phyloP scores from a whole-genome alignment of 92 coral and sea anemone genomes.

The Ricordea florida region DNA sequence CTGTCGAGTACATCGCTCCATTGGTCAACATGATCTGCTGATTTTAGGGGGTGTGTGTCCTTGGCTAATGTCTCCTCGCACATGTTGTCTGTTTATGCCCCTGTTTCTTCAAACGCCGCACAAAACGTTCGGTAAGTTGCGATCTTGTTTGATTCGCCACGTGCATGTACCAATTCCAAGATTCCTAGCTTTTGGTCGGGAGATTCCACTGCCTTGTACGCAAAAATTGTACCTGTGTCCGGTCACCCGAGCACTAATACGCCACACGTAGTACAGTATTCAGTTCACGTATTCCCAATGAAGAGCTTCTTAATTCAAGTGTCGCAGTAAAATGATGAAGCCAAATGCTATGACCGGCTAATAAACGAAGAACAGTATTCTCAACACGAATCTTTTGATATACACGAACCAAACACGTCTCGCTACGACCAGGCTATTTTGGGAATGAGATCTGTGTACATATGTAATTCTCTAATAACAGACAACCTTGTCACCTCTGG shows the following conservation, averaged over 20 bases:
- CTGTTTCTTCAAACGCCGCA: not conserved
- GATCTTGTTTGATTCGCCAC: not conserved
- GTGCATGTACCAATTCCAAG: no score
- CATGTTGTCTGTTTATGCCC: constrained; percentile 14
- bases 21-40: constrained; percentile 14
- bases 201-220: no score
- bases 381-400: not conserved
- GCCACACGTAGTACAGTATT: no score
- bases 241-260: no score
- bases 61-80: constrained; percentile 2
- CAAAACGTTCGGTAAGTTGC: not conserved
- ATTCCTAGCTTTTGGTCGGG: no score
- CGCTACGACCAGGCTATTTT: constrained; percentile 43
- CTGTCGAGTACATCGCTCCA: constrained; percentile 53
- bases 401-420: constrained; percentile 21
- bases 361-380: no score
- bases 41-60: constrained; percentile 15
- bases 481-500: constrained; percentile 37
- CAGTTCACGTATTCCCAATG: no score
- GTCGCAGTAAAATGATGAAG: no score
- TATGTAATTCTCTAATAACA: constrained; percentile 43
- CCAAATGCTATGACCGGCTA: no score
- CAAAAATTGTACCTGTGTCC: no score
- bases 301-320: no score
- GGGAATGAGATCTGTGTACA: constrained; percentile 53